Percentiles rank a stretch among this genome's conserved stretches.
Conservation (phyloP, 2,797 vertebrate species). For the Catharus ustulatus region DNA sequence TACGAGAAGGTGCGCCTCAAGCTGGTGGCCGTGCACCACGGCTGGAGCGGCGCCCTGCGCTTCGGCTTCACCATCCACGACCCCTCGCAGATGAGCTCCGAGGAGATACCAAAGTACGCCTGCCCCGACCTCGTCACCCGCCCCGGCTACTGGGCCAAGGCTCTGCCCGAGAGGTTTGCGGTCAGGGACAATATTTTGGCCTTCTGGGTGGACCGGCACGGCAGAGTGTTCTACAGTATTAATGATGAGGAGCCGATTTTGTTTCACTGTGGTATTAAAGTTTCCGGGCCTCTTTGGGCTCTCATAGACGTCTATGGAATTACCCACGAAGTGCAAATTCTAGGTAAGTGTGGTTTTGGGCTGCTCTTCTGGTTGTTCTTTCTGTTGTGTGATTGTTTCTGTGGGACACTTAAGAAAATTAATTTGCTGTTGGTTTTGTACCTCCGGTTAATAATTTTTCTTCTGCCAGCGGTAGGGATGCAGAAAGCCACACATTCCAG, state of each 20-base stretch:
- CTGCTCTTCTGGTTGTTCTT: not conserved
- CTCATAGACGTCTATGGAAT: constrained; percentile 98
- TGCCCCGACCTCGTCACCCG: constrained; percentile 96
- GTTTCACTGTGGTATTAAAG: constrained; percentile 96
- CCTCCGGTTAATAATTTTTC: not conserved
- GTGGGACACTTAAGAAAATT: not conserved
- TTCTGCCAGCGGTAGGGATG: not conserved
- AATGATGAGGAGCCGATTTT: constrained; percentile 94
- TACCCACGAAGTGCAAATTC: constrained; percentile 95
- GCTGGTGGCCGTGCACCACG: constrained; percentile 89
- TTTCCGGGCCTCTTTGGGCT: constrained; percentile 94
- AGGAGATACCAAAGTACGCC: constrained; percentile 97
- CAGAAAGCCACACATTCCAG: not conserved
- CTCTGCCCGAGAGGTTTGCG: constrained; percentile 93
- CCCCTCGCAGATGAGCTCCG: constrained; percentile 86
- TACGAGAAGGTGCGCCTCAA: constrained; percentile 96
- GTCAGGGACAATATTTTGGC: constrained; percentile 91
- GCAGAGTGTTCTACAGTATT: constrained; percentile 96
- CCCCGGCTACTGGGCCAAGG: constrained; percentile 98
- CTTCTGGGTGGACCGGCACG: constrained; percentile 97
- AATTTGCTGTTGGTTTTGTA: not conserved
- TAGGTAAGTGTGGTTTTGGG: constrained; percentile 81
- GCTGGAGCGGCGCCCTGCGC: constrained; percentile 96
- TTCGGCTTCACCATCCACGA: constrained; percentile 97
- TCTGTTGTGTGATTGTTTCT: not conserved